A percentile compares a stretch with the other conserved stretches of the same genome.
phyloP scores from a whole-genome alignment of 2,888 invertebrate genomes.

The Pterostichus madidus region DNA sequence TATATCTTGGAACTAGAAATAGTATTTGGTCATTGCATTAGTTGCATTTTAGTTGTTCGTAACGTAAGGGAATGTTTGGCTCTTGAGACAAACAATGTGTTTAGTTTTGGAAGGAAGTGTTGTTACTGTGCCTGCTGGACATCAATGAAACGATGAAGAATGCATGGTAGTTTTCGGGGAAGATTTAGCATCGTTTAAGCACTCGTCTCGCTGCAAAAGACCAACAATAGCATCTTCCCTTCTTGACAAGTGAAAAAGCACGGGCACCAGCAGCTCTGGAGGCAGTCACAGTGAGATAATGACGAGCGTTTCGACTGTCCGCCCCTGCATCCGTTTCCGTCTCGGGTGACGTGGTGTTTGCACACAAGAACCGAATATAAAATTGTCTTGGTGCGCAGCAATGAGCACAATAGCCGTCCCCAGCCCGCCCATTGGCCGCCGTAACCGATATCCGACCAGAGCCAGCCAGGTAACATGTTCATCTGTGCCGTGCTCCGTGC shows the following conservation, averaged over 20 bases:
- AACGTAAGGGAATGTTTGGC: too few relatives aligned
- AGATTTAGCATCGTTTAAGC: constrained; percentile 24
- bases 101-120: too few relatives aligned
- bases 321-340: constrained; percentile 59
- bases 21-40: too few relatives aligned
- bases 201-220: constrained; percentile 30
- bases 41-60: too few relatives aligned
- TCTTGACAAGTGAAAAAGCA: constrained; percentile 39
- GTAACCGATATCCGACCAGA: constrained; percentile 44
- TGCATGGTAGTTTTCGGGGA: constrained; percentile 9
- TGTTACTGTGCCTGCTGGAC: not conserved
- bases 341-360: constrained; percentile 62
- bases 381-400: constrained; percentile 60
- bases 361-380: constrained; percentile 65
- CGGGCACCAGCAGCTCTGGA: constrained; percentile 4
- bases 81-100: too few relatives aligned
- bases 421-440: constrained; percentile 61
- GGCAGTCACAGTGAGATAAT: constrained; percentile 34
- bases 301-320: constrained; percentile 56
- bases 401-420: constrained; percentile 64
- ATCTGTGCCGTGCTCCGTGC: constrained; percentile 44
- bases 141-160: not conserved
- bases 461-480: constrained; percentile 62
- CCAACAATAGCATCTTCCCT: constrained; percentile 35
- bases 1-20: too few relatives aligned